phyloP scores from a whole-genome alignment of 2,888 invertebrate genomes.

The Tribolium freemani region DNA sequence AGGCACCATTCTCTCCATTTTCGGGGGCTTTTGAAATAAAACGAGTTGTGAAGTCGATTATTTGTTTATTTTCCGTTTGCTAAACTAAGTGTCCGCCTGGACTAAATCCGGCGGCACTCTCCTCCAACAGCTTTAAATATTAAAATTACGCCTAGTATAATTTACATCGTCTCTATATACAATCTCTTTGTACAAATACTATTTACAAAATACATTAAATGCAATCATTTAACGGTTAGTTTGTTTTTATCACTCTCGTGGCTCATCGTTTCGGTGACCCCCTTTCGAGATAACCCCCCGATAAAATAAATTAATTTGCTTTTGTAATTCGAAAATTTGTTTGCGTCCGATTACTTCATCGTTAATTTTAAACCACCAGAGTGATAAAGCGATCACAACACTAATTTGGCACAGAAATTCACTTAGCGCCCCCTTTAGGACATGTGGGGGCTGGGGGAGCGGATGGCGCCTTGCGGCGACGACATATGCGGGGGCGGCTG shows the following conservation, averaged over 20 bases:
- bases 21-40: constrained; percentile 21
- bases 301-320: constrained; percentile 41
- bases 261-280: constrained; percentile 46
- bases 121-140: constrained; percentile 33
- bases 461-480: constrained; percentile 31
- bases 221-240: constrained; percentile 47
- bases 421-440: constrained; percentile 6
- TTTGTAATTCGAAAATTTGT: constrained; percentile 33
- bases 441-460: constrained; percentile 31
- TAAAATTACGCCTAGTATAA: constrained; percentile 48
- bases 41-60: constrained; percentile 22
- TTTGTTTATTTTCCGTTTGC: constrained; percentile 18
- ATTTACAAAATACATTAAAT: constrained; percentile 46
- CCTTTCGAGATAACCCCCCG: constrained; percentile 52
- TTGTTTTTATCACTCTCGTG: constrained; percentile 46
- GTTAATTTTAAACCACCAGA: constrained; percentile 21
- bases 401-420: constrained; percentile 29
- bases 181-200: constrained; percentile 49
- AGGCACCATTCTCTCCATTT: constrained; percentile 63
- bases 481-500: constrained; percentile 70
- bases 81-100: not conserved
- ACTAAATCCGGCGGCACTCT: not conserved
- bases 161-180: constrained; percentile 56
- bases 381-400: constrained; percentile 12
- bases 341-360: constrained; percentile 31